Evolutionary conservation across 2,797 vertebrate species (phyloP).

Genomic region (Chaetodon trifasciatus): DNA sequence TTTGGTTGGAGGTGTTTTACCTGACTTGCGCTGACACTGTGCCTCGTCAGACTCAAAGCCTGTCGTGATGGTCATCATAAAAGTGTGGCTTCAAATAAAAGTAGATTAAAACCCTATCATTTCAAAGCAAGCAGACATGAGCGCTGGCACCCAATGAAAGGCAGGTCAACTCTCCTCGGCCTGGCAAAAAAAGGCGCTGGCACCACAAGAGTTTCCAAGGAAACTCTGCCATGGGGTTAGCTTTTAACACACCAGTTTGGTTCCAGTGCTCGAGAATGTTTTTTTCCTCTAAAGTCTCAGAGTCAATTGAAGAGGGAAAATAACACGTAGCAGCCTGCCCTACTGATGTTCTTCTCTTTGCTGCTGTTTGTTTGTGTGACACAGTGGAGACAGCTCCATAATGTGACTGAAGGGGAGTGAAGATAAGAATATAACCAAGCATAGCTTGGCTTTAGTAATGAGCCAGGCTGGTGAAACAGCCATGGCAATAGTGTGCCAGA

Average conservation of each 20-base stretch:
- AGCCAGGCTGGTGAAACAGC: constrained; percentile 75
- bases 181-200: constrained; percentile 64
- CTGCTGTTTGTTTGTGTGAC: constrained; percentile 73
- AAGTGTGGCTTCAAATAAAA: constrained; percentile 71
- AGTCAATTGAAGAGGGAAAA: constrained; percentile 73
- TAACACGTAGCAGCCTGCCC: constrained; percentile 61
- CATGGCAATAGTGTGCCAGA: constrained; percentile 70
- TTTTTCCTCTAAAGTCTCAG: constrained; percentile 71
- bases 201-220: constrained; percentile 76
- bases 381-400: constrained; percentile 63
- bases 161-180: constrained; percentile 68
- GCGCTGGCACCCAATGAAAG: constrained; percentile 74
- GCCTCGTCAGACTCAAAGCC: constrained; percentile 52
- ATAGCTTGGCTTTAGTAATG: constrained; percentile 76
- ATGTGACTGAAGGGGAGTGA: constrained; percentile 72
- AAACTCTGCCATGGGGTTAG: constrained; percentile 76
- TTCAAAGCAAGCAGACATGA: constrained; percentile 66
- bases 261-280: constrained; percentile 74
- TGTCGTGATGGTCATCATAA: constrained; percentile 72
- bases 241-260: constrained; percentile 66
- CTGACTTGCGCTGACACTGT: constrained; percentile 24
- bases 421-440: constrained; percentile 77
- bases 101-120: constrained; percentile 67
- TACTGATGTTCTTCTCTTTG: constrained; percentile 60
- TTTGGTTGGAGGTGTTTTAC: constrained; percentile 51